Evolutionary conservation across 1,140 invertebrate genomes (phyloP).

Genomic region (Microplitis demolitor): DNA sequence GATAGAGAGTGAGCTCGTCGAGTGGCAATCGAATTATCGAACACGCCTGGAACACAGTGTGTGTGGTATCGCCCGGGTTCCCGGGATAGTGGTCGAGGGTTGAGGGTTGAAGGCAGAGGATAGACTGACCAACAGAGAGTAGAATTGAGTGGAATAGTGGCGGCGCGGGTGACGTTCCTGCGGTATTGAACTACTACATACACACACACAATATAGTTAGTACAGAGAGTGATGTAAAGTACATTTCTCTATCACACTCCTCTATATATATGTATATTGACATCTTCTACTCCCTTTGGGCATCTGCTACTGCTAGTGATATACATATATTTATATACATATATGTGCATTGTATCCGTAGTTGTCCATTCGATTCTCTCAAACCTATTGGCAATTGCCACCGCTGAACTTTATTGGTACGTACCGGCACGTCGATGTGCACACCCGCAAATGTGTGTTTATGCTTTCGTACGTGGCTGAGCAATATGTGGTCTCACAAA

Average conservation of each 20-base stretch:
- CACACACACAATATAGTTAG: too few relatives aligned
- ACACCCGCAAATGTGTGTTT: conserved; percentile 15
- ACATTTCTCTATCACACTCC: not conserved
- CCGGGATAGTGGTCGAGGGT: too few relatives aligned
- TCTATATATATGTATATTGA: conserved; percentile 2
- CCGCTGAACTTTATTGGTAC: conserved; percentile 17
- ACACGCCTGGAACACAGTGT: conserved; percentile 12
- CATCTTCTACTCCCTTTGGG: conserved; percentile 1
- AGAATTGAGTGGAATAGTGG: too few relatives aligned
- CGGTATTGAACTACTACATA: not conserved
- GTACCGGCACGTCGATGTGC: not conserved
- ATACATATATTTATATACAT: not conserved
- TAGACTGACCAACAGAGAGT: too few relatives aligned
- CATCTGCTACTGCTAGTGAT: not conserved
- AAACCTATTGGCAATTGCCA: conserved; percentile 19
- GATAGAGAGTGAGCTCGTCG: not conserved
- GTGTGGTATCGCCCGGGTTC: too few relatives aligned
- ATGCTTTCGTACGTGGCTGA: conserved; percentile 12
- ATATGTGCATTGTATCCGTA: not conserved
- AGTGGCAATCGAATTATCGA: conserved; percentile 21
- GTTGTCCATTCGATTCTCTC: conserved; percentile 10
- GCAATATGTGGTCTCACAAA: conserved; percentile 14
- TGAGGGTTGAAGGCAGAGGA: too few relatives aligned
- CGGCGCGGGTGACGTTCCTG: not conserved
- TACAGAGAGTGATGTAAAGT: not conserved